Evolutionary conservation across 2,113 vertebrate species (phyloP).

Genomic region (Delphinapterus leucas): DNA sequence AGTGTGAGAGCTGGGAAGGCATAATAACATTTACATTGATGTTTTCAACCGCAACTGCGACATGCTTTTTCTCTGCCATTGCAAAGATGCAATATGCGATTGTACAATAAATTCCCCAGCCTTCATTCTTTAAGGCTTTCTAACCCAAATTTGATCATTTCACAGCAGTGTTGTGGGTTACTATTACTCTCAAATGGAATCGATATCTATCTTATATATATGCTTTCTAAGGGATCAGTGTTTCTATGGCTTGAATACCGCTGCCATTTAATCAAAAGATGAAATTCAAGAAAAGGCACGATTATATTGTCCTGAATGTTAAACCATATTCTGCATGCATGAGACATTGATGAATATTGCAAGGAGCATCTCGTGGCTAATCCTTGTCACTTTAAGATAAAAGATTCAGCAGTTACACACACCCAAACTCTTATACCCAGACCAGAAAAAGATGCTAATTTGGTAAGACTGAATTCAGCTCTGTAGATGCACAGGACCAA

Average conservation of each 20-base stretch:
- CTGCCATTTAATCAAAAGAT: slow-evolving; percentile 61
- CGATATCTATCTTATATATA: slow-evolving; percentile 43
- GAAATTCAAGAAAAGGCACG: slow-evolving; percentile 60
- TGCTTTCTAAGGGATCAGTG: slow-evolving; percentile 44
- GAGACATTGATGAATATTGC: slow-evolving; percentile 69
- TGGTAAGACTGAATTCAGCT: slow-evolving; percentile 5
- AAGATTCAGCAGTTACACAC: slow-evolving; percentile 52
- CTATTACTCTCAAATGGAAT: slow-evolving; percentile 61
- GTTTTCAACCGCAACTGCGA: slow-evolving; percentile 61
- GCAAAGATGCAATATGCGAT: slow-evolving; percentile 70
- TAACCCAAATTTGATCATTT: slow-evolving; percentile 68
- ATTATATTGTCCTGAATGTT: slow-evolving; percentile 58
- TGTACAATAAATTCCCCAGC: slow-evolving; percentile 59
- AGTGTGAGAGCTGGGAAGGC: slow-evolving; percentile 58
- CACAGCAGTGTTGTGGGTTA: slow-evolving; percentile 46
- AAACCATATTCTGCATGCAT: slow-evolving; percentile 45
- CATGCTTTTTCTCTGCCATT: slow-evolving; percentile 53
- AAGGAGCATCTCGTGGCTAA: slow-evolving; percentile 55
- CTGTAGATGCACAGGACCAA: not conserved
- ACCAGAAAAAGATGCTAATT: slow-evolving; percentile 37
- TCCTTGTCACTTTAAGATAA: slow-evolving; percentile 63
- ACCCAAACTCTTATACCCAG: not conserved
- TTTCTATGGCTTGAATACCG: slow-evolving; percentile 55
- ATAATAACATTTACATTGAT: slow-evolving; percentile 77
- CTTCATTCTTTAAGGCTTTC: slow-evolving; percentile 69